These are phyloP conservation scores for Nothocercus julius DNA, from an alignment of 2,113 vertebrate species.

Conservation along the genomic window DNA sequence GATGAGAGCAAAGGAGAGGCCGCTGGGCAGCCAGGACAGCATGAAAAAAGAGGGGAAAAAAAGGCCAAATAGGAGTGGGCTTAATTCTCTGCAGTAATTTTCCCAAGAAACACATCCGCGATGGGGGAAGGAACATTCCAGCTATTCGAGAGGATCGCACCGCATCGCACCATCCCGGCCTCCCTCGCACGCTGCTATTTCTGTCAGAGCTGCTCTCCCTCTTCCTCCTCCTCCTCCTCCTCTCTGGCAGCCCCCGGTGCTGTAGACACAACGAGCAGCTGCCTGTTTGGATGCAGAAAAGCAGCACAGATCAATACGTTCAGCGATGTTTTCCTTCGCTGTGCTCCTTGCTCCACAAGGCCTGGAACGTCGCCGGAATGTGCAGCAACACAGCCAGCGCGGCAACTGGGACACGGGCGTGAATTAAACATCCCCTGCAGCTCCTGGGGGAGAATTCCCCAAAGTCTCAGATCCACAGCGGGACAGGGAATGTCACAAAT, in stretches of 20 bases:
- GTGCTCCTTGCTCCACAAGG: not conserved
- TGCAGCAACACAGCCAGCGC: not conserved
- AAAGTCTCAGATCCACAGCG: not conserved
- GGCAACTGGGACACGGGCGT: not conserved
- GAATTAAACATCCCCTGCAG: not conserved
- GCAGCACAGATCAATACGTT: not conserved
- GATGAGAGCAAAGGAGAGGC: not conserved
- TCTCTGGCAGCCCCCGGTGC: not conserved
- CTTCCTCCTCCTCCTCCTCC: not conserved
- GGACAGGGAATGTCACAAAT: not conserved
- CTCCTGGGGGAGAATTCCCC: not conserved
- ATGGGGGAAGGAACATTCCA: not conserved
- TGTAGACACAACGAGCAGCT: not conserved
- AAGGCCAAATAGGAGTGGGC: not conserved
- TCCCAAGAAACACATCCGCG: not conserved
- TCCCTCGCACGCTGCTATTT: not conserved
- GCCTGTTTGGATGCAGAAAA: not conserved
- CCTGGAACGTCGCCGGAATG: not conserved
- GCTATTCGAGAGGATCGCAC: not conserved
- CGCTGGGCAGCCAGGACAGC: too few relatives aligned
- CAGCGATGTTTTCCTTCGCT: slow-evolving; percentile 6
- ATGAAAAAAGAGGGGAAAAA: not conserved
- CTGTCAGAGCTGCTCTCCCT: not conserved
- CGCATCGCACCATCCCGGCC: rapidly evolving
- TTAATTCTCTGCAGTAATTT: not conserved